Evolutionary conservation across 2,113 vertebrate species (phyloP), one percentile per base, ranked within the genome.

Genomic region (Paraplagusia blochii): DNA sequence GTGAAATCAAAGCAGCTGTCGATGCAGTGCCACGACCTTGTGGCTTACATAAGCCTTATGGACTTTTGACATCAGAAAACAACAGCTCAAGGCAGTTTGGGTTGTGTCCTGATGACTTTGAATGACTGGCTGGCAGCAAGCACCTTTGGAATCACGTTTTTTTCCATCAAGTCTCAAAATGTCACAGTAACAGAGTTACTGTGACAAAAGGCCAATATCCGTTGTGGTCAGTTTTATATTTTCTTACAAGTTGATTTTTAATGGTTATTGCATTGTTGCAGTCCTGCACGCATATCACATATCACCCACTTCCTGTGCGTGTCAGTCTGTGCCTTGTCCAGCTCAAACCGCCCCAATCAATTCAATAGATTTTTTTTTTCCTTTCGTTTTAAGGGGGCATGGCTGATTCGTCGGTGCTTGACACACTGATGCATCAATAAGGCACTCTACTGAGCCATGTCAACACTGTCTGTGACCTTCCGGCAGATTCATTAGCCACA

Each of bases 391-490:
- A 63, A 12, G 69, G 62, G 71, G 34, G 54, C 77, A 63, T 9
- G 66, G 63, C 59, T 59, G 62, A 84, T 81, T 68, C 46, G 73
- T 81, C 64, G 72, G 76, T 48, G 61, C 46, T 63, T 60, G 76
- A 74, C 73, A 76, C 61, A 63, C 66, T 70, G 73, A 74, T 17
- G 44, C 39, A 40, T 81, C 66, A n/a, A 86, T 80, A 70, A 29
- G 33, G 2, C 55, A 51, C 69, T 73, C 77, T 63, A 63, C 70
- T 73, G 57, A 42, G 69, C 59, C 74, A 54, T 72, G 76, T 74
- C 74, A 64, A 67, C 47, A 55, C 73, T 39, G 70, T 83, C 83
- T 81, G 67, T 81, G 82, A 84, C 86, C 79, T 80, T 81, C 77
- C 46, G 50, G 74, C 59, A 43, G 79, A 88, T 85, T 88, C 81